phyloP scores from a whole-genome alignment of 2,888 invertebrate genomes.

The Caprella mutica region DNA sequence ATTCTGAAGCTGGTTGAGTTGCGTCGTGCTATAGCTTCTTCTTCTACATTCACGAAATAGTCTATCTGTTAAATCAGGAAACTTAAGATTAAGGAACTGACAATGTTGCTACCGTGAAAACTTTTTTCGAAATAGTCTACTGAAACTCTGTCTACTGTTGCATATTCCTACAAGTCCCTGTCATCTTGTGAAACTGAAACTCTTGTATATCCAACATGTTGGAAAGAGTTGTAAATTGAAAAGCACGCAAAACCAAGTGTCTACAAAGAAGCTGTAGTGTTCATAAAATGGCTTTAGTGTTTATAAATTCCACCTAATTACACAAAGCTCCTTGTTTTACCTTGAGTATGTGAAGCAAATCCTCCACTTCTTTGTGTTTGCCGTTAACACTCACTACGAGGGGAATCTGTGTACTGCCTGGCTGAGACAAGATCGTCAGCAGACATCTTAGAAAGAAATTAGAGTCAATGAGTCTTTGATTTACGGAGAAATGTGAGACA shows the following conservation, averaged over 20 bases:
- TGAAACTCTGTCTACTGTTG: too few species aligned
- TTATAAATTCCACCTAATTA: not conserved
- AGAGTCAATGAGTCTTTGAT: not conserved
- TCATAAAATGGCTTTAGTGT: not conserved
- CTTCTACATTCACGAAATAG: not conserved
- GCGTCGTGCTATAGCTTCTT: not conserved
- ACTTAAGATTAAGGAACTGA: too few species aligned
- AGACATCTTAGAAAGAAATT: conserved; percentile 3
- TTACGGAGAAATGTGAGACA: too few species aligned
- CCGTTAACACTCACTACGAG: conserved; percentile 12
- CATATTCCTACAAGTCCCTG: too few species aligned
- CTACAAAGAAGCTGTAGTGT: not conserved
- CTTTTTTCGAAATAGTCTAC: too few species aligned
- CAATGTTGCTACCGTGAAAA: too few species aligned
- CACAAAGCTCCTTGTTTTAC: not conserved
- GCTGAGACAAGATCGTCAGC: conserved; percentile 8
- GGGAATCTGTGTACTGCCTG: not conserved
- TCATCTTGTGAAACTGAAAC: too few species aligned
- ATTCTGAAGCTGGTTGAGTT: conserved; percentile 8
- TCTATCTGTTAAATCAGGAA: too few species aligned
- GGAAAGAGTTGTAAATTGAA: not conserved
- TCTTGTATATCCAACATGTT: not conserved
- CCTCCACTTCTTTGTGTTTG: not conserved
- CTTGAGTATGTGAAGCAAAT: conserved; percentile 3
- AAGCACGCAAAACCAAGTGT: too few species aligned